Conservation (phyloP, 2,797 vertebrate species). For the Hyperoplus immaculatus region DNA sequence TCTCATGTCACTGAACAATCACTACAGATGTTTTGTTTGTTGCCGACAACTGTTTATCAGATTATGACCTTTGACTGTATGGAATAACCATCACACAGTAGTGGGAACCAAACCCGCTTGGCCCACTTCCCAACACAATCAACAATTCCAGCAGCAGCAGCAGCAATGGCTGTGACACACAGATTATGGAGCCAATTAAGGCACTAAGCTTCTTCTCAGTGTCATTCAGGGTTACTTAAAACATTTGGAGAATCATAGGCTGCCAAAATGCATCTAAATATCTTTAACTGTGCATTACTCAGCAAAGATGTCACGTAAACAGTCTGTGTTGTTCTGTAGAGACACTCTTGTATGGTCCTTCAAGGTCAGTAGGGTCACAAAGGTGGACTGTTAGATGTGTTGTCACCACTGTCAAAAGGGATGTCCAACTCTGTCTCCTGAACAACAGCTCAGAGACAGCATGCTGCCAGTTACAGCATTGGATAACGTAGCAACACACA, state of each 20-base stretch:
- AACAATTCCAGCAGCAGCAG: background rate
- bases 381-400: background rate
- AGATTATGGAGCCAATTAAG: constrained; percentile 2
- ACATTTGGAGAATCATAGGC: background rate
- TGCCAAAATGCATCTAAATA: background rate
- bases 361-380: background rate
- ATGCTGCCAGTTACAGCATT: background rate
- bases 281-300: background rate
- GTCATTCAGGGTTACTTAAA: background rate
- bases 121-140: background rate
- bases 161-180: background rate
- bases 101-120: background rate
- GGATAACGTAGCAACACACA: background rate
- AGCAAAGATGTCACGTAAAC: background rate
- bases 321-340: background rate
- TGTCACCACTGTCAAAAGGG: background rate
- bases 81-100: constrained; percentile 2
- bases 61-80: constrained; percentile 1
- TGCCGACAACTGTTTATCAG: background rate
- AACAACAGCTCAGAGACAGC: background rate
- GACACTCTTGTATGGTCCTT: background rate
- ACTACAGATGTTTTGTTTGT: background rate
- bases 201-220: background rate
- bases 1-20: background rate
- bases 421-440: background rate